Evolutionary conservation across 2,113 vertebrate species (phyloP).

Genomic region (Peromyscus leucopus): DNA sequence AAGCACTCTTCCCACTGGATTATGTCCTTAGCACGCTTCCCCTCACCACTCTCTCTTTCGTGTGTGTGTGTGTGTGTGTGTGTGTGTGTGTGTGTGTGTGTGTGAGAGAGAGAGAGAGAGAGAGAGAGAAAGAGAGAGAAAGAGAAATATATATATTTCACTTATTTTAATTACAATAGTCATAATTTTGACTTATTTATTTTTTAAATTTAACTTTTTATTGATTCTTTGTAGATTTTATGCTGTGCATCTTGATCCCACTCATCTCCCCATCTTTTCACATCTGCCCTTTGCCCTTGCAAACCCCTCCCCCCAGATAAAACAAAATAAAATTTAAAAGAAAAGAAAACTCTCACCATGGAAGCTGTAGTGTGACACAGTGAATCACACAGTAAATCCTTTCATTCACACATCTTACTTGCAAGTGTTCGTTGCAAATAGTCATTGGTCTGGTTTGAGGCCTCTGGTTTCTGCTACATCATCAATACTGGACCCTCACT

Average conservation of each 20-base stretch:
- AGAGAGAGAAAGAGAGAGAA: no score
- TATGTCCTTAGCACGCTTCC: background rate
- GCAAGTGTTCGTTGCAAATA: background rate
- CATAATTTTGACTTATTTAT: background rate
- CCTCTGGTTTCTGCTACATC: background rate
- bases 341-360: background rate
- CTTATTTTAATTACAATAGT: background rate
- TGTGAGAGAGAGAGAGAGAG: no score
- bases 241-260: background rate
- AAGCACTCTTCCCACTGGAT: background rate
- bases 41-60: background rate
- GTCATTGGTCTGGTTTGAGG: background rate
- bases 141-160: background rate
- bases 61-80: background rate
- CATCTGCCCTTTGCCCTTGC: background rate
- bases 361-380: background rate
- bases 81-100: background rate
- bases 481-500: background rate
- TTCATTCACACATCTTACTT: background rate
- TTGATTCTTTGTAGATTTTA: background rate
- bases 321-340: background rate
- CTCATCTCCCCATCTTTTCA: background rate
- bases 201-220: background rate
- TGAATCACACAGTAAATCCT: background rate
- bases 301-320: background rate